phyloP scores from a whole-genome alignment of 1,140 invertebrate species.

The Drosophila triauraria region DNA sequence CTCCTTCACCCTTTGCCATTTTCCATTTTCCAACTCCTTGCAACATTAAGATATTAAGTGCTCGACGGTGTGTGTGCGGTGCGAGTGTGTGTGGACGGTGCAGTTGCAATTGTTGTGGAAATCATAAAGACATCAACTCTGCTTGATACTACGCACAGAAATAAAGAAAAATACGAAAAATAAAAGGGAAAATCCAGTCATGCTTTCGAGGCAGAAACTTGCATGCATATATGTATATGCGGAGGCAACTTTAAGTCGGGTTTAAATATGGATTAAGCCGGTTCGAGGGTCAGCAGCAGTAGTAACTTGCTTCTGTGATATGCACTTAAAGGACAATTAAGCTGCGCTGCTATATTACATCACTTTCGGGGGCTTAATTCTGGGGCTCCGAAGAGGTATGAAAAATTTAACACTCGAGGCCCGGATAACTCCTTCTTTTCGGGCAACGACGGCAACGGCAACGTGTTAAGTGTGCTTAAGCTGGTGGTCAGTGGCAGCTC shows the following conservation, averaged over 20 bases:
- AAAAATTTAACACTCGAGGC: slow-evolving; percentile 14
- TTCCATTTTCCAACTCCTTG: slow-evolving; percentile 20
- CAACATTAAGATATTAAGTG: slow-evolving; percentile 75
- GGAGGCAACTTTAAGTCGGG: slow-evolving; percentile 5
- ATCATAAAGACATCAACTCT: slow-evolving; percentile 50
- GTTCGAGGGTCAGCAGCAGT: neutral
- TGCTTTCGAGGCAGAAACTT: neutral
- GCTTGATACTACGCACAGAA: slow-evolving; percentile 11
- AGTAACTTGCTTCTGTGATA: slow-evolving; percentile 12
- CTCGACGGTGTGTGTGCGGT: slow-evolving; percentile 2
- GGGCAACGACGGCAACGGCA: slow-evolving; percentile 13
- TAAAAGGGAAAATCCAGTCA: neutral
- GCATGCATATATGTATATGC: neutral
- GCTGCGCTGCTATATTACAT: slow-evolving; percentile 4
- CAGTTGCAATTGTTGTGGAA: slow-evolving; percentile 40
- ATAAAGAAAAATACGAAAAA: neutral
- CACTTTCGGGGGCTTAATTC: slow-evolving; percentile 10
- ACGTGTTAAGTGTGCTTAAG: slow-evolving; percentile 77
- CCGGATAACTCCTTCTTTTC: slow-evolving; percentile 23
- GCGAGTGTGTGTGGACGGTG: slow-evolving; percentile 3
- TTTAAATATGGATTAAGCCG: slow-evolving; percentile 21
- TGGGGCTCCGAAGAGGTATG: neutral
- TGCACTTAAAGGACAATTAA: slow-evolving; percentile 36
- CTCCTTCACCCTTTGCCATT: neutral
- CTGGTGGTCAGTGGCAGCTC: slow-evolving; percentile 26